A percentile compares a stretch with the other conserved stretches of the same genome.
Evolutionary conservation across 2,797 vertebrate species (phyloP).

Genomic region (Synanceia verrucosa): DNA sequence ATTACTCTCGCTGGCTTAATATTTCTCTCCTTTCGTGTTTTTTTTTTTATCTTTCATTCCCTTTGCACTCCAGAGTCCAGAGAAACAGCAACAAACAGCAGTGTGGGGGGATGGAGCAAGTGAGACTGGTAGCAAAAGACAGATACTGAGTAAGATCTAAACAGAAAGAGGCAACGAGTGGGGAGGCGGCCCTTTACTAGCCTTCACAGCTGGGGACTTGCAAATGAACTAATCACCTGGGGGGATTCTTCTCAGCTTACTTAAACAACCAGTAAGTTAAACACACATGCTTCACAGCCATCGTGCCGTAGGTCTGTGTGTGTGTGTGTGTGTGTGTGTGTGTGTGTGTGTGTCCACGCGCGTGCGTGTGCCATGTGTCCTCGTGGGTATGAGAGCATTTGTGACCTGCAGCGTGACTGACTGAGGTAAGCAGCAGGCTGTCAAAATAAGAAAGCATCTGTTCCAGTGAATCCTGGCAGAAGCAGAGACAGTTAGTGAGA

Average conservation of each 20-base stretch:
- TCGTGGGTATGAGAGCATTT: conserved; percentile 56
- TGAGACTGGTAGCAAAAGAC: conserved; percentile 24
- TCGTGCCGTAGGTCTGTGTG: conserved; percentile 27
- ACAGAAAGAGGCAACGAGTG: conserved; percentile 37
- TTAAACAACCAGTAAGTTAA: conserved; percentile 80
- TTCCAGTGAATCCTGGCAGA: conserved; percentile 68
- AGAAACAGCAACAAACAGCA: conserved; percentile 62
- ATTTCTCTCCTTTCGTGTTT: conserved; percentile 56
- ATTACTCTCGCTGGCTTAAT: conserved; percentile 74
- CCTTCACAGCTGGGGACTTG: conserved; percentile 56
- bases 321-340: conserved; percentile 22
- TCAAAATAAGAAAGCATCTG: conserved; percentile 75
- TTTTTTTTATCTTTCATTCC: conserved; percentile 2
- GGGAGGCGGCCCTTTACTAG: conserved; percentile 36
- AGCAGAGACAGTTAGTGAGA: conserved; percentile 66
- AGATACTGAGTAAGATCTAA: conserved; percentile 21
- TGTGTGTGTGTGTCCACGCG: not conserved
- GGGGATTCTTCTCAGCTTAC: conserved; percentile 81
- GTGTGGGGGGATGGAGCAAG: conserved; percentile 15
- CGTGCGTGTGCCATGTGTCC: conserved; percentile 42
- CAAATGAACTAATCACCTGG: conserved; percentile 83
- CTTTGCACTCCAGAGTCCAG: conserved; percentile 25
- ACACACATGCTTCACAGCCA: conserved; percentile 72
- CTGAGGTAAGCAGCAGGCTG: conserved; percentile 68
- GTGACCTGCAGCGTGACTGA: conserved; percentile 74